Base-by-base conservation (phyloP, 2,888 invertebrate species). In the Plebejus melissa region DNA sequence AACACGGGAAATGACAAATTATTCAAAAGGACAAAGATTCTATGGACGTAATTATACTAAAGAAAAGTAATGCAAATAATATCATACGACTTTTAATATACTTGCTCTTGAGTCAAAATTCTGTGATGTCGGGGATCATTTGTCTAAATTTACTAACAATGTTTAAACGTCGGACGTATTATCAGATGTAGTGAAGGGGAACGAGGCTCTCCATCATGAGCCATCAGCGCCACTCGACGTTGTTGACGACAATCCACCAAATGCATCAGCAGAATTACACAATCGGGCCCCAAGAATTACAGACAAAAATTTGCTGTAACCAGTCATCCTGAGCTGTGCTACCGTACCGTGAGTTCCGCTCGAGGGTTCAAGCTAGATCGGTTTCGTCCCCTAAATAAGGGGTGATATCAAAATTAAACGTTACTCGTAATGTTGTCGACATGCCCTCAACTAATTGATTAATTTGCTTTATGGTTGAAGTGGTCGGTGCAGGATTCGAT, bases 371-470 rank as follows among this genome's bases (percentile, higher is more conserved):
- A 77, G 41, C 78, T 83, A 83, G 58, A 77, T 79, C 79, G 82
- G 87, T 70, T 38, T 77, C 36, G 74, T 76, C 80, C 81, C 82
- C 82, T 80, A 84, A 83, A 79, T 75, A 80, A 81, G 82, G 87
- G 87, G 88, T 85, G 84, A 86, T 88, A 87, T 85, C 87, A 85
- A 88, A 91, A 91, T 92, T 92, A 92, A 93, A 91, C 88, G 92
- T 90, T 89, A 87, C 87, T 89, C 86, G 89, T 90, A 91, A 92
- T 90, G 90, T 86, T 90, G 90, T 90, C 91, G 93, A 93, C 93
- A 91, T 91, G 92, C 93, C 93, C 91, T 88, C 87, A 81, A 87
- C 90, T 93, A 93, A 93, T 93, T 93, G 93, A 93, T 93, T 93
- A 93, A 93, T 93, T 93, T 93, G 92, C 91, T 93, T 93, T 93